Evolutionary conservation across 2,888 invertebrate genomes (phyloP).

Genomic region (Syrista parreyssii): DNA sequence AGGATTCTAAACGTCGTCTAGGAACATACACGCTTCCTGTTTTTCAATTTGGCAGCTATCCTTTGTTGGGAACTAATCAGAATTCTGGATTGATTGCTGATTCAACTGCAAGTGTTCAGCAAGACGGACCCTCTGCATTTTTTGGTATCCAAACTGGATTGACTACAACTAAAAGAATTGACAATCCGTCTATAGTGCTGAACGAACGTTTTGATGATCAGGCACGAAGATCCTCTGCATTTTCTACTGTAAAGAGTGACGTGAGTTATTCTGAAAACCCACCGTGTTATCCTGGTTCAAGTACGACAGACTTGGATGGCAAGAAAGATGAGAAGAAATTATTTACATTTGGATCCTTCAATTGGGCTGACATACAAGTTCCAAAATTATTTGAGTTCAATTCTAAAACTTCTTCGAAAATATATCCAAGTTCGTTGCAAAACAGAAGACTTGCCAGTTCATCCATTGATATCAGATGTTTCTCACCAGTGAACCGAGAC

Average conservation of each 20-base stretch:
- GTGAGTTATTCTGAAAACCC: neutral
- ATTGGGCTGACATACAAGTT: neutral
- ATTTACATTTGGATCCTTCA: neutral
- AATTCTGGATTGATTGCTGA: neutral
- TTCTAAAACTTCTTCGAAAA: neutral
- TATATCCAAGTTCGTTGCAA: neutral
- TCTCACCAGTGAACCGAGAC: conserved; percentile 6
- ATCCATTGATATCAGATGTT: conserved; percentile 12
- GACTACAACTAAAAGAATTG: neutral
- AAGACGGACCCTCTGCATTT: neutral
- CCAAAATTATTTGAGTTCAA: neutral
- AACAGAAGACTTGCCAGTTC: conserved; percentile 12
- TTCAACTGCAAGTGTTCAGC: neutral
- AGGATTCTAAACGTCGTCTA: neutral
- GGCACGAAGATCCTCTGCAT: neutral
- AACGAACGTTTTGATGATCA: neutral
- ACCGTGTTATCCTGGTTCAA: neutral
- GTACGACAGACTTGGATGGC: neutral
- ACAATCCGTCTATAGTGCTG: neutral
- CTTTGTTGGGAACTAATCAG: neutral
- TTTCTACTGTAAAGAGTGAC: neutral
- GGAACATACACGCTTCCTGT: neutral
- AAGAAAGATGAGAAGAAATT: neutral
- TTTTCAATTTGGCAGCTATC: neutral
- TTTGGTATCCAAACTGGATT: neutral